Evolutionary conservation across 2,888 invertebrate genomes (phyloP).

Genomic region (Cotesia congregata): DNA sequence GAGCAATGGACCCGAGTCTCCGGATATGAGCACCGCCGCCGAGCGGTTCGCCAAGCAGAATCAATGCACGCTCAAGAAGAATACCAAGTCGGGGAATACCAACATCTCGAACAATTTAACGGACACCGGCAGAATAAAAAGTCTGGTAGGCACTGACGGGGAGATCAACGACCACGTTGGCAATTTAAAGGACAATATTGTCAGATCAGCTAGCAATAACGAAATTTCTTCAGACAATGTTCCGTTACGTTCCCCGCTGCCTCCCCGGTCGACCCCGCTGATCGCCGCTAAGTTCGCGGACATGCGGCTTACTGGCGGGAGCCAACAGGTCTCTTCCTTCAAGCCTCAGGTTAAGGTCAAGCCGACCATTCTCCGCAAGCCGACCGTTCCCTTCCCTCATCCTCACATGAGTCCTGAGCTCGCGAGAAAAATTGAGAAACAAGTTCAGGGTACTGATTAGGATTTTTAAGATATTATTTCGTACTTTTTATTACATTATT

Average conservation of each 20-base stretch:
- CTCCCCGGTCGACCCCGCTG: slow-evolving; percentile 76
- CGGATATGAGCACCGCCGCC: slow-evolving; percentile 81
- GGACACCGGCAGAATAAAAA: slow-evolving; percentile 53
- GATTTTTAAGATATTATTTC: slow-evolving; percentile 51
- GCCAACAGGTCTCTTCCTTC: slow-evolving; percentile 69
- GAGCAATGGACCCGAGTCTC: slow-evolving; percentile 72
- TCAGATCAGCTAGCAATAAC: slow-evolving; percentile 63
- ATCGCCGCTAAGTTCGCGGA: slow-evolving; percentile 78
- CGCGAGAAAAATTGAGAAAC: slow-evolving; percentile 67
- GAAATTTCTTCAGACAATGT: slow-evolving; percentile 60
- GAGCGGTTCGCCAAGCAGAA: slow-evolving; percentile 85
- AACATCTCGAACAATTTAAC: slow-evolving; percentile 47
- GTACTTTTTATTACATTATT: no score
- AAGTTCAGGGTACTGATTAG: slow-evolving; percentile 64
- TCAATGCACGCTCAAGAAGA: slow-evolving; percentile 84
- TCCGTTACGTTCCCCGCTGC: slow-evolving; percentile 71
- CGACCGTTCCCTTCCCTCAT: slow-evolving; percentile 72
- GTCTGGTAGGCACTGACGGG: slow-evolving; percentile 48
- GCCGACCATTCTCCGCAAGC: slow-evolving; percentile 84
- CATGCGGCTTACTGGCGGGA: slow-evolving; percentile 76
- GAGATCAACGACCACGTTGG: slow-evolving; percentile 46
- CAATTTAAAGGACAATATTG: slow-evolving; percentile 54
- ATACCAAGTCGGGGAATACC: slow-evolving; percentile 69
- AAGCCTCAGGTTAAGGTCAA: slow-evolving; percentile 86
- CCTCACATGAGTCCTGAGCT: slow-evolving; percentile 69